phyloP scores from a whole-genome alignment of 1,140 invertebrate species.

The Panagrolaimus sp. region DNA sequence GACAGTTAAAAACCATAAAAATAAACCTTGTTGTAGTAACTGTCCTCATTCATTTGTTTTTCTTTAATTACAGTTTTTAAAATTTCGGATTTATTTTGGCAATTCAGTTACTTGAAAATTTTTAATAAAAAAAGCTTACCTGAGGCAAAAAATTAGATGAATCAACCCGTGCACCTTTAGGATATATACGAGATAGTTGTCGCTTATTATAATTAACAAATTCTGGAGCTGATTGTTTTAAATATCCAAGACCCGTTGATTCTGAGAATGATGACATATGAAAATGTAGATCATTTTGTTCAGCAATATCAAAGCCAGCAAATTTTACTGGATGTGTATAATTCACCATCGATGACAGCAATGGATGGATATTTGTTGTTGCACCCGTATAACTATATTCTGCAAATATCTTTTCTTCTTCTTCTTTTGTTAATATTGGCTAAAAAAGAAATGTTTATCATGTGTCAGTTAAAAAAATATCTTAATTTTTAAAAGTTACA shows the following conservation, averaged over 20 bases:
- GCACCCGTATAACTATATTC: slow-evolving; percentile 81
- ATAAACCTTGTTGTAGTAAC: too few species aligned
- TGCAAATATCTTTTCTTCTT: slow-evolving; percentile 64
- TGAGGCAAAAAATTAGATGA: slow-evolving; percentile 99
- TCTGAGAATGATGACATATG: slow-evolving; percentile 99
- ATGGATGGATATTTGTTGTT: slow-evolving; percentile 96
- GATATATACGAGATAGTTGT: slow-evolving; percentile 97
- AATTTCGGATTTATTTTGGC: too few species aligned
- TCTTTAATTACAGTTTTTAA: too few species aligned
- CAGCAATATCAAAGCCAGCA: slow-evolving; percentile 89
- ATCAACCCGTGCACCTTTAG: slow-evolving; percentile 93
- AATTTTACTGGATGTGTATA: slow-evolving; percentile 99
- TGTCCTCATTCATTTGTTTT: too few species aligned
- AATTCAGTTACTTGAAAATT: too few species aligned
- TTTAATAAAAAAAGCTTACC: slow-evolving; percentile 61
- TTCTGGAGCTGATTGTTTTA: slow-evolving; percentile 90
- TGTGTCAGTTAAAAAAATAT: too few species aligned
- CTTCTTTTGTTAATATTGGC: slow-evolving; percentile 63
- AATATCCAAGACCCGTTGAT: slow-evolving; percentile 82
- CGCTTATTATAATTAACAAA: slow-evolving; percentile 99
- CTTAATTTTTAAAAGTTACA: too few species aligned
- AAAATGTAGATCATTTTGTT: slow-evolving; percentile 86
- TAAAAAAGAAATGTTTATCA: slow-evolving; percentile 37
- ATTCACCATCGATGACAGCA: slow-evolving; percentile 95
- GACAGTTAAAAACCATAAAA: too few species aligned